Conservation (phyloP, 2,888 invertebrate species). For the Tipula unca region DNA sequence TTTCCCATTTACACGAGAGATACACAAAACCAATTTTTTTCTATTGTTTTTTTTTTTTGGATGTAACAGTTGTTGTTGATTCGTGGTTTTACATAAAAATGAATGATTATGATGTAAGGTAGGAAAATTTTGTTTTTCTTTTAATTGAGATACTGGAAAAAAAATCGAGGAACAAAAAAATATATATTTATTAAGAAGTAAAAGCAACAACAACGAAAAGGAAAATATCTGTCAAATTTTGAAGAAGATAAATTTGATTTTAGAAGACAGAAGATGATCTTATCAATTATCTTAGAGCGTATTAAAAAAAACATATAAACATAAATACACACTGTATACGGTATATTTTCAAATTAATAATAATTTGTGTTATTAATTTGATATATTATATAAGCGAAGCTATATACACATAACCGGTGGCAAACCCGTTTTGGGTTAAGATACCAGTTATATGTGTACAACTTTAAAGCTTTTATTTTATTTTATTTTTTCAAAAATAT, state of each 20-base stretch:
- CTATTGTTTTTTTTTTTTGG: background rate
- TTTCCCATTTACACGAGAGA: background rate
- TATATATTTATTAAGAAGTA: background rate
- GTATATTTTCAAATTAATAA: background rate
- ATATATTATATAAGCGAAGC: background rate
- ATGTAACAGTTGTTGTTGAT: slow-evolving; percentile 8
- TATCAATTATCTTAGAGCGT: background rate
- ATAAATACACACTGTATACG: background rate
- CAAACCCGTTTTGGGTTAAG: too few species aligned
- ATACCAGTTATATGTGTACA: too few species aligned
- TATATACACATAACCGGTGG: too few species aligned
- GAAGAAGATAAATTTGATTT: background rate
- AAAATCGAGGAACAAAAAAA: background rate
- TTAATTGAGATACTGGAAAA: background rate
- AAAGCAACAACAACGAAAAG: background rate
- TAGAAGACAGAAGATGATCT: background rate
- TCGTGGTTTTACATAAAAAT: slow-evolving; percentile 14
- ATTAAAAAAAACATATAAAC: background rate
- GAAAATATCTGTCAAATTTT: background rate
- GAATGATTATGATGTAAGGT: slow-evolving; percentile 8
- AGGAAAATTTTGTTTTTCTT: slow-evolving; percentile 8
- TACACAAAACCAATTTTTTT: background rate
- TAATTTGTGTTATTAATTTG: background rate
- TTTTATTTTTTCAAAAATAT: background rate
- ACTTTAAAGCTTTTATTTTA: background rate